Evolutionary conservation across 1,140 invertebrate species (phyloP).

Genomic region (Acromyrmex charruanus): DNA sequence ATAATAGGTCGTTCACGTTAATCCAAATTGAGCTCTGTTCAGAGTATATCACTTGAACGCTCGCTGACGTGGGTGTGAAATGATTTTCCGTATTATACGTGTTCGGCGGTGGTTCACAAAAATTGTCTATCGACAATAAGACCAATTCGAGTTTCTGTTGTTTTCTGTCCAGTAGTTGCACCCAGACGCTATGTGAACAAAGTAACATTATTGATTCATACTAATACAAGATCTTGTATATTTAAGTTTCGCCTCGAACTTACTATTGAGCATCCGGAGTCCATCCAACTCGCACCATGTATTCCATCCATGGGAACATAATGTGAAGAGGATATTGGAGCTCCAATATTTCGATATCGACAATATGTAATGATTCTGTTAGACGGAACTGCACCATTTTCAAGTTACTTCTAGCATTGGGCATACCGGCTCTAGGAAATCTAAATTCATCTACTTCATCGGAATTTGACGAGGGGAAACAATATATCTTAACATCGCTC

Average conservation of each 20-base stretch:
- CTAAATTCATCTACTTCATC: constrained; percentile 96
- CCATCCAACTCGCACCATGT: constrained; percentile 97
- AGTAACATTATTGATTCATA: constrained; percentile 14
- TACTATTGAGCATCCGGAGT: constrained; percentile 95
- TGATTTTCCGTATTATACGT: constrained; percentile 87
- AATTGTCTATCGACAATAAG: constrained; percentile 91
- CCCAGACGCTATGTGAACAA: constrained; percentile 92
- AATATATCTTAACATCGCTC: constrained; percentile 96
- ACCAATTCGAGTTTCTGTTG: constrained; percentile 94
- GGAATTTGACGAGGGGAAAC: constrained; percentile 93
- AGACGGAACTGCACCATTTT: constrained; percentile 95
- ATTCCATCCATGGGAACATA: constrained; percentile 97
- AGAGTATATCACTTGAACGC: constrained; percentile 90
- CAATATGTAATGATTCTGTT: constrained; percentile 89
- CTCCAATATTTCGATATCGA: constrained; percentile 90
- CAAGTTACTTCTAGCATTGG: constrained; percentile 95
- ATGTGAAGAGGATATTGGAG: constrained; percentile 91
- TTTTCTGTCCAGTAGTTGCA: constrained; percentile 93
- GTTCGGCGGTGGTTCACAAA: constrained; percentile 89
- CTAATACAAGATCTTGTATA: background rate
- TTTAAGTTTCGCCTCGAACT: constrained; percentile 82
- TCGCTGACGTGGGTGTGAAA: constrained; percentile 86
- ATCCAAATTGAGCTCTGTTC: constrained; percentile 94
- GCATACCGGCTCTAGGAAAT: constrained; percentile 96
- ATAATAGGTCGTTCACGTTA: constrained; percentile 95